Conservation (phyloP, 2,113 vertebrate genomes). For the Nanger granti region DNA sequence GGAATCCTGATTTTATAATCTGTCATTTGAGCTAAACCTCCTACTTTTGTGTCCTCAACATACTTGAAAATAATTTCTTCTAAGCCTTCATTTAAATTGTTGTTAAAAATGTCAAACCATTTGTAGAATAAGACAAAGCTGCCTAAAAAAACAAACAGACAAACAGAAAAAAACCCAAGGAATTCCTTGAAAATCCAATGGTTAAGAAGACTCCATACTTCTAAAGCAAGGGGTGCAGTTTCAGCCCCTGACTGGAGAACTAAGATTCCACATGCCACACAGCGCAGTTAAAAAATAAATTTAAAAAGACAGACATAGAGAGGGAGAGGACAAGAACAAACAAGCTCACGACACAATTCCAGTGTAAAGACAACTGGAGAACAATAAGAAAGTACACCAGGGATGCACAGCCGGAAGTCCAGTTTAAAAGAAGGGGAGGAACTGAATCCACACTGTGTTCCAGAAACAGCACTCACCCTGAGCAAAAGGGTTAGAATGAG, state of each 20-base stretch:
- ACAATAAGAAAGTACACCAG: background rate
- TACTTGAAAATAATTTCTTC: background rate
- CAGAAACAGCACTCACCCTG: background rate
- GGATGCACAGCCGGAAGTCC: background rate
- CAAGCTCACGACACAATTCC: background rate
- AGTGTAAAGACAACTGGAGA: background rate
- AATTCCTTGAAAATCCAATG: background rate
- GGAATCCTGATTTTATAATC: background rate
- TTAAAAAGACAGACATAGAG: background rate
- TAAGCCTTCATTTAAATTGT: background rate
- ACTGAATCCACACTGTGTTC: background rate
- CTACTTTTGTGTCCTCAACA: background rate
- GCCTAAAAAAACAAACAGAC: background rate
- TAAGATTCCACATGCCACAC: background rate
- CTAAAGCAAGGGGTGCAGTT: background rate
- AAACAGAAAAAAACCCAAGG: background rate
- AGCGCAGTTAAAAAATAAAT: background rate
- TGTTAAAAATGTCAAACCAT: background rate
- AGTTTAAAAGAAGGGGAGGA: background rate
- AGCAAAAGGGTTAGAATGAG: background rate
- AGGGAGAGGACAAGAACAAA: background rate
- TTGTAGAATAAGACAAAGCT: background rate
- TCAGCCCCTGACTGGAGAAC: background rate
- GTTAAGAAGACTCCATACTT: background rate
- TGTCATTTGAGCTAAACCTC: background rate